Evolutionary conservation across 2,113 vertebrate species (phyloP).

Genomic region (Andinoacara biseriatus): DNA sequence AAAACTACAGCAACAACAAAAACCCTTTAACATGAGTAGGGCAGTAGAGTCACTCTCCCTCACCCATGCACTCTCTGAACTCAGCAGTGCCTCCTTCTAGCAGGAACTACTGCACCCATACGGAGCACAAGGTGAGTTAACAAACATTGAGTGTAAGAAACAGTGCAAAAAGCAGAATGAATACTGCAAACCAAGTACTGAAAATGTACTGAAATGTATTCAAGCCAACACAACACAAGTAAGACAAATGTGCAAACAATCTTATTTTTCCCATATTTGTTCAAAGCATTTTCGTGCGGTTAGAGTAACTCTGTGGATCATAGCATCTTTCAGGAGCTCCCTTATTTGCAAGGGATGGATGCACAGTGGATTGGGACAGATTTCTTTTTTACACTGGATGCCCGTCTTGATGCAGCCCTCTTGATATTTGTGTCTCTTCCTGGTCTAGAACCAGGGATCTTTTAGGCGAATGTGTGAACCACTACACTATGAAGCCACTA

Average conservation of each 20-base stretch:
- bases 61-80: neutral
- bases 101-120: neutral
- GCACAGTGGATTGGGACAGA: neutral
- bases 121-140: neutral
- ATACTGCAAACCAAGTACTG: neutral
- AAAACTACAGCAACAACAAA: too few relatives aligned
- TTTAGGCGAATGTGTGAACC: neutral
- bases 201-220: neutral
- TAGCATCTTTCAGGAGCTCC: neutral
- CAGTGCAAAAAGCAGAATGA: neutral
- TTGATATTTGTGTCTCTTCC: too few relatives aligned
- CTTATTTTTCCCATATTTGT: neutral
- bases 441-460: neutral
- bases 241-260: neutral
- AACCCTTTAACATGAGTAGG: neutral
- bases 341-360: neutral
- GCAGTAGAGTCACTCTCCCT: neutral
- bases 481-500: neutral
- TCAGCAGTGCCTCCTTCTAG: neutral
- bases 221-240: neutral
- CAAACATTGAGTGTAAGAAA: neutral
- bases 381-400: too few relatives aligned
- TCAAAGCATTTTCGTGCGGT: neutral
- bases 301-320: neutral
- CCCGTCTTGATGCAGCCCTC: too few relatives aligned